phyloP scores from a whole-genome alignment of 2,797 vertebrate genomes.

The Hemibagrus guttatus region DNA sequence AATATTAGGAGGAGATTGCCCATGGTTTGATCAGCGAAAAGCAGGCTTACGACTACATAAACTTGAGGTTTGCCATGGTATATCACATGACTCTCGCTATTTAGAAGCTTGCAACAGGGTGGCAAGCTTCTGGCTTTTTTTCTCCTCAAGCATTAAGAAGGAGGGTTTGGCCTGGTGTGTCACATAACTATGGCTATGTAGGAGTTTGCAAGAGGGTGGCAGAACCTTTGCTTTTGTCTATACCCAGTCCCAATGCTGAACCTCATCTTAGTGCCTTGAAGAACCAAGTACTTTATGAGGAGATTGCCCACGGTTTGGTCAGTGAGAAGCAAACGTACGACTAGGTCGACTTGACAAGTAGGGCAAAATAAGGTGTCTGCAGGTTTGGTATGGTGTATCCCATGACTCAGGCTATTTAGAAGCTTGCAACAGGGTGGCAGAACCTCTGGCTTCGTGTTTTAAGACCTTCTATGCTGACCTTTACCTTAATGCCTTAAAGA shows the following conservation, averaged over 20 bases:
- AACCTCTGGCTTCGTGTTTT: neutral
- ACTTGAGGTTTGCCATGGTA: no score
- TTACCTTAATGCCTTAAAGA: neutral
- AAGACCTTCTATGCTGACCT: neutral
- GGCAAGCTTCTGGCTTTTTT: no score
- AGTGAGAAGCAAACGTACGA: neutral
- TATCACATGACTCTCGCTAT: no score
- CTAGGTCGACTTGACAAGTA: neutral
- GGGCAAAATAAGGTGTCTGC: neutral
- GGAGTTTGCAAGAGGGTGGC: no score
- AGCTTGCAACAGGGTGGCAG: neutral
- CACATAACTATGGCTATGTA: no score
- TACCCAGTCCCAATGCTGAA: no score
- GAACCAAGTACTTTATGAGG: neutral
- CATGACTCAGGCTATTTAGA: neutral
- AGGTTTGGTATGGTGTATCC: neutral
- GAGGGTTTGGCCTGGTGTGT: no score
- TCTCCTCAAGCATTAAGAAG: no score
- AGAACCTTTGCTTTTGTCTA: no score
- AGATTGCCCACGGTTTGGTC: neutral
- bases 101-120: no score
- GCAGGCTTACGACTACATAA: neutral
- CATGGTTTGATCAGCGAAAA: neutral
- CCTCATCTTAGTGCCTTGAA: no score
- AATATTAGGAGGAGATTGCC: neutral